phyloP scores from a whole-genome alignment of 2,888 invertebrate species.

The Volucella zonaria region DNA sequence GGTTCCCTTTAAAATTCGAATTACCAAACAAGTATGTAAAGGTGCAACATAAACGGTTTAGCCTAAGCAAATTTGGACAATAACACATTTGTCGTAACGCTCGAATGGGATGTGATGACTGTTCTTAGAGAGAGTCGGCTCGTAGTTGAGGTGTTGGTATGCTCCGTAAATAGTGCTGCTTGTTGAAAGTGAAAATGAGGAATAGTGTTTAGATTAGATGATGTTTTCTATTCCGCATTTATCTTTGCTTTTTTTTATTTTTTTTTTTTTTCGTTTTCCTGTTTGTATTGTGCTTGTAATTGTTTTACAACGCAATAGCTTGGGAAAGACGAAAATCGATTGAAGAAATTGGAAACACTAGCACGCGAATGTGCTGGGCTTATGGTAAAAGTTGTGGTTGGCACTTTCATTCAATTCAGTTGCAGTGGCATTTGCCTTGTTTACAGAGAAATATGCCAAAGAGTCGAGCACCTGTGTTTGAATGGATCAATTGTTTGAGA shows the following conservation, averaged over 20 bases:
- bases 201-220: conserved; percentile 29
- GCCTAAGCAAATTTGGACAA: conserved; percentile 44
- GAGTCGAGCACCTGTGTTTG: too few relatives aligned
- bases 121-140: neutral
- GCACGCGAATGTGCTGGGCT: neutral
- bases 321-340: conserved; percentile 30
- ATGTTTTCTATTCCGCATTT: conserved; percentile 20
- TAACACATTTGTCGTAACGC: conserved; percentile 26
- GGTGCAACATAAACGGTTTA: conserved; percentile 29
- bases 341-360: neutral
- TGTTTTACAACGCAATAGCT: conserved; percentile 11
- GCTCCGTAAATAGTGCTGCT: conserved; percentile 47
- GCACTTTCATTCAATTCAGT: neutral
- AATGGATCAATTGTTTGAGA: too few relatives aligned
- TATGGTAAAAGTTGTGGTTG: conserved; percentile 4
- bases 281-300: conserved; percentile 4
- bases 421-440: neutral
- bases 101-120: conserved; percentile 1
- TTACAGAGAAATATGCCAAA: too few relatives aligned
- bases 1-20: conserved; percentile 32
- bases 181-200: neutral
- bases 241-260: conserved; percentile 5
- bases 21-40: conserved; percentile 54
- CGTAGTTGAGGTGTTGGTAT: neutral
- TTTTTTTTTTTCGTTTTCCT: neutral